Percentiles rank a stretch among this genome's conserved stretches.
phyloP scores from a whole-genome alignment of 2,113 vertebrate genomes.

The Hemichromis elongatus region DNA sequence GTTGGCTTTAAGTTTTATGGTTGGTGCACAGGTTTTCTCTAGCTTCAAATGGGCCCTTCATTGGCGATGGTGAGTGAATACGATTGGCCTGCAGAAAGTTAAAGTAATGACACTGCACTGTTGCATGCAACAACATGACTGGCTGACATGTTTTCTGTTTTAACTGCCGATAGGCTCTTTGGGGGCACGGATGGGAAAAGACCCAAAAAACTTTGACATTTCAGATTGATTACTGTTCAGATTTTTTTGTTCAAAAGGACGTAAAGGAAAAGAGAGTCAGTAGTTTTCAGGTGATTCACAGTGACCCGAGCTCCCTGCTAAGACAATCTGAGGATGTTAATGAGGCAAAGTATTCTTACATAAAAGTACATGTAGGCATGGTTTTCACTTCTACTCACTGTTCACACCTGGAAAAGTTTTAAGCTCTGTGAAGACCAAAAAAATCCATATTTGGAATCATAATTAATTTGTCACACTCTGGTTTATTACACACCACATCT shows the following conservation, averaged over 20 bases:
- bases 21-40: background rate
- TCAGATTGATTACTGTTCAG: background rate
- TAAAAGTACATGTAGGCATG: background rate
- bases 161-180: background rate
- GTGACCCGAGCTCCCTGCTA: background rate
- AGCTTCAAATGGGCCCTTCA: background rate
- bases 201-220: background rate
- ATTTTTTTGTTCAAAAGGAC: background rate
- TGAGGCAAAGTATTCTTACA: background rate
- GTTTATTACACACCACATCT: background rate
- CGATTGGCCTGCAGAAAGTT: background rate
- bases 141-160: background rate
- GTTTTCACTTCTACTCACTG: background rate
- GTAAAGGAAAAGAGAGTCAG: background rate
- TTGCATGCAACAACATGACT: background rate
- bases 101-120: background rate
- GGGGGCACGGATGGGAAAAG: too few relatives aligned
- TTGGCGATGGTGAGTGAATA: background rate
- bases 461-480: background rate
- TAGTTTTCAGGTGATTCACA: background rate
- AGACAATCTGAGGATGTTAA: background rate
- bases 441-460: background rate
- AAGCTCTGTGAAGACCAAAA: background rate
- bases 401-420: background rate
- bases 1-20: background rate